These are phyloP conservation scores for Brachyopa scutellaris DNA, from an alignment of 2,888 invertebrate genomes.

Conservation along the genomic window DNA sequence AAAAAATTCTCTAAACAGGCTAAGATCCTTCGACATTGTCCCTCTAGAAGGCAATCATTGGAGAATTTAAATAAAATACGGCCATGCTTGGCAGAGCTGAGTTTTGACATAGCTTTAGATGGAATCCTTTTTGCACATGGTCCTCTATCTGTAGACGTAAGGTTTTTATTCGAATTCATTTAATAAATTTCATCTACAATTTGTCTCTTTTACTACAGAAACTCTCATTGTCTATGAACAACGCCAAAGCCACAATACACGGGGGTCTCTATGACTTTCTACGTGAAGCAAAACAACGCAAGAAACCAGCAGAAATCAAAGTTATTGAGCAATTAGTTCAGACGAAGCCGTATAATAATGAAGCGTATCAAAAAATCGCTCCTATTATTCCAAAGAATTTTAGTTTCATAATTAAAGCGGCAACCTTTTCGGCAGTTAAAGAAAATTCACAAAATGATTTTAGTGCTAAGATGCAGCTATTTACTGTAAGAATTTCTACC, in stretches of 20 bases:
- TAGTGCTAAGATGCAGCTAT: slow-evolving; percentile 86
- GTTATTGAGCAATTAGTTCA: slow-evolving; percentile 52
- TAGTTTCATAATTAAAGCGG: slow-evolving; percentile 88
- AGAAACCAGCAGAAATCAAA: slow-evolving; percentile 73
- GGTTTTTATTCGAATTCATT: slow-evolving; percentile 47
- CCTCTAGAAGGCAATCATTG: slow-evolving; percentile 79
- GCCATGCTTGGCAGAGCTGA: slow-evolving; percentile 88
- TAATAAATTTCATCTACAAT: too few species aligned
- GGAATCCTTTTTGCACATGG: slow-evolving; percentile 91
- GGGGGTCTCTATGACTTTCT: slow-evolving; percentile 83
- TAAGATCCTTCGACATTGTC: slow-evolving; percentile 80
- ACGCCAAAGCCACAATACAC: slow-evolving; percentile 82
- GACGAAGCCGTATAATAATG: slow-evolving; percentile 78
- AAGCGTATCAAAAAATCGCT: slow-evolving; percentile 86
- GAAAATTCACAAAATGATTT: slow-evolving; percentile 88
- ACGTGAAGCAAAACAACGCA: slow-evolving; percentile 81
- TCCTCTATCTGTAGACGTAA: slow-evolving; percentile 92
- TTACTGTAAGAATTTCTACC: slow-evolving; percentile 85
- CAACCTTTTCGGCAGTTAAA: slow-evolving; percentile 86
- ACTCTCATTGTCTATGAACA: slow-evolving; percentile 81
- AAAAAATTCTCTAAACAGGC: slow-evolving; percentile 74
- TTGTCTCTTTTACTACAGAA: too few species aligned
- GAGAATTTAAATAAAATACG: slow-evolving; percentile 83
- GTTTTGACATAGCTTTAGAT: slow-evolving; percentile 89
- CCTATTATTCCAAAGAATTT: slow-evolving; percentile 93